A percentile compares a stretch with the other conserved stretches of the same genome.
Evolutionary conservation across 1,140 invertebrate species (phyloP).

Genomic region (Brachionus plicatilis): DNA sequence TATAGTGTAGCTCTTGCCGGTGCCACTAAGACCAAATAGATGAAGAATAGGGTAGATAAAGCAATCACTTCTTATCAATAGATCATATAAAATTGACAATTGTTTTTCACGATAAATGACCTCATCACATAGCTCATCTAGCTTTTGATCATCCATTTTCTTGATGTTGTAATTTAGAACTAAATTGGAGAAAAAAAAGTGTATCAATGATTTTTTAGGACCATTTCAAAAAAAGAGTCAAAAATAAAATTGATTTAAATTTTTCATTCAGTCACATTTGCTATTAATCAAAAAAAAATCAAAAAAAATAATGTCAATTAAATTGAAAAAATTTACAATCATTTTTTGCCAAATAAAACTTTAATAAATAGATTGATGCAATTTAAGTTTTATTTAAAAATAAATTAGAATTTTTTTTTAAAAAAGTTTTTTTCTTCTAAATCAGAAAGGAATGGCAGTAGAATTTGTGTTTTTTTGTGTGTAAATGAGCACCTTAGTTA

Average conservation of each 20-base stretch:
- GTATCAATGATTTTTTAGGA: neutral
- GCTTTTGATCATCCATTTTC: neutral
- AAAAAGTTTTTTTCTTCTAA: neutral
- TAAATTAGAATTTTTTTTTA: neutral
- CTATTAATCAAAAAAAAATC: neutral
- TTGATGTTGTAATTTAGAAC: neutral
- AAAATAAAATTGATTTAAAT: neutral
- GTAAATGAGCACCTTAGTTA: neutral
- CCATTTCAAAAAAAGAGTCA: neutral
- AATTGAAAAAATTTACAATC: neutral
- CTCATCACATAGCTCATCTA: neutral
- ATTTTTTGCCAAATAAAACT: neutral
- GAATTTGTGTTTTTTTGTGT: neutral
- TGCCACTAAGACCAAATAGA: slow-evolving; percentile 22
- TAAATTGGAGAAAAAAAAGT: neutral
- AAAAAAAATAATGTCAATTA: neutral
- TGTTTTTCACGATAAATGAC: neutral
- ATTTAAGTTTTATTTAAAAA: neutral
- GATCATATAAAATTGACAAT: slow-evolving; percentile 2
- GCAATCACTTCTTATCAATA: neutral
- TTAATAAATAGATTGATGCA: neutral
- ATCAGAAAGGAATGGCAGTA: neutral
- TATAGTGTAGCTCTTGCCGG: slow-evolving; percentile 6
- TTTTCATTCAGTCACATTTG: neutral
- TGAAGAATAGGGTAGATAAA: slow-evolving; percentile 15